These are phyloP conservation scores for Sphaerophoria taeniata DNA, from an alignment of 2,888 invertebrate genomes.

Conservation along the genomic window DNA sequence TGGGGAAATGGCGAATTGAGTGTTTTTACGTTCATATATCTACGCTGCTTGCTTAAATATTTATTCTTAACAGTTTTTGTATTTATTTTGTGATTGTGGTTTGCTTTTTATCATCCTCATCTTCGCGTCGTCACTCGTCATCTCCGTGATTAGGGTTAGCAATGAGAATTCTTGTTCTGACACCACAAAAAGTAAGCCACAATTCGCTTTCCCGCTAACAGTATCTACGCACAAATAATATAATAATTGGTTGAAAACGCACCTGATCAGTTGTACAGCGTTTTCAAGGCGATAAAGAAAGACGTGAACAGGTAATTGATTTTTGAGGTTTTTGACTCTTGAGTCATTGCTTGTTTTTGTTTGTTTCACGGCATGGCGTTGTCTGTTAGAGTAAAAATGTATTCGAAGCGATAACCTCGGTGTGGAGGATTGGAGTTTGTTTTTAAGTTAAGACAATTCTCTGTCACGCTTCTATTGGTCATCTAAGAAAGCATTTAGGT, in stretches of 20 bases:
- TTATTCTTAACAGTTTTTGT: slow-evolving; percentile 8
- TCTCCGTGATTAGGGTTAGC: slow-evolving; percentile 25
- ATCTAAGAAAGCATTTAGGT: no score
- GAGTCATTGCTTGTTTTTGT: slow-evolving; percentile 24
- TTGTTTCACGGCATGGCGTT: slow-evolving; percentile 5
- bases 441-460: no score
- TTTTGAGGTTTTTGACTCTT: slow-evolving; percentile 69
- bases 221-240: slow-evolving; percentile 20
- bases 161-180: slow-evolving; percentile 50
- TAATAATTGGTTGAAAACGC: slow-evolving; percentile 24
- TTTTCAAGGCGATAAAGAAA: slow-evolving; percentile 11
- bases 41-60: slow-evolving; percentile 15
- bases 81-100: slow-evolving; percentile 8
- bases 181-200: slow-evolving; percentile 55
- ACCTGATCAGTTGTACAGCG: slow-evolving; percentile 42
- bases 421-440: no score
- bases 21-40: slow-evolving; percentile 25
- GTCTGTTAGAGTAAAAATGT: not conserved
- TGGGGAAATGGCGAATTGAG: slow-evolving; percentile 53
- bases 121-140: not conserved
- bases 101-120: slow-evolving; percentile 3
- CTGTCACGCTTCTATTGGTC: no score
- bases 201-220: slow-evolving; percentile 48
- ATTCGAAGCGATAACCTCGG: no score
- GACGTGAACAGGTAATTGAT: slow-evolving; percentile 52